Conservation (phyloP, 2,797 vertebrate species). For the Channallabes apus region DNA sequence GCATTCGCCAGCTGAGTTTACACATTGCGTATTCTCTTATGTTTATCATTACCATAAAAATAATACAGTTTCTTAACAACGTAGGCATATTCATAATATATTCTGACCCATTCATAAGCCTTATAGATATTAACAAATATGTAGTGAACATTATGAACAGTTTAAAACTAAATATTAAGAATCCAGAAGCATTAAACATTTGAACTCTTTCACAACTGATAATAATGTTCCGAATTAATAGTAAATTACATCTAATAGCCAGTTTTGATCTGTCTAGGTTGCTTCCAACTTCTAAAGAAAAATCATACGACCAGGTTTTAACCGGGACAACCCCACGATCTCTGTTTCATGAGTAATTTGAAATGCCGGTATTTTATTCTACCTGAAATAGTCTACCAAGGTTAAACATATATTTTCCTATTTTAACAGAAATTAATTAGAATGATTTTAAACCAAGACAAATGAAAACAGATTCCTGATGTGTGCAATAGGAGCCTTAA, state of each 20-base stretch:
- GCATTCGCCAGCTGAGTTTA: not conserved
- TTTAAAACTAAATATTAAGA: not conserved
- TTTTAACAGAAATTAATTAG: slow-evolving; percentile 45
- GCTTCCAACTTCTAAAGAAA: not conserved
- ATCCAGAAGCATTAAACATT: not conserved
- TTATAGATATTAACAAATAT: not conserved
- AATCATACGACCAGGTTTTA: not conserved
- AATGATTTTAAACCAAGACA: slow-evolving; percentile 80
- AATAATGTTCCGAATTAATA: not conserved
- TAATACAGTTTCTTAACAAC: not conserved
- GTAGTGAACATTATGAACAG: not conserved
- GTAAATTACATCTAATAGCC: not conserved
- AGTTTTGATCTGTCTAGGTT: not conserved
- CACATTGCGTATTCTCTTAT: not conserved
- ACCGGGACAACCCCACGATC: not conserved
- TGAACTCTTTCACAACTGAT: not conserved
- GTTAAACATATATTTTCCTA: not conserved
- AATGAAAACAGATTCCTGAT: slow-evolving; percentile 83
- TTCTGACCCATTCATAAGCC: not conserved
- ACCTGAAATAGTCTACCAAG: not conserved
- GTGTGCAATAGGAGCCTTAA: slow-evolving; percentile 72
- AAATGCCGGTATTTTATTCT: not conserved
- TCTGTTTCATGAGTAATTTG: not conserved
- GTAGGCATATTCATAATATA: not conserved
- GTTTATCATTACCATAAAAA: not conserved